Evolutionary conservation across 2,888 invertebrate species (phyloP), one percentile per base, ranked within the genome.

Genomic region (Pemphredon lugubris): DNA sequence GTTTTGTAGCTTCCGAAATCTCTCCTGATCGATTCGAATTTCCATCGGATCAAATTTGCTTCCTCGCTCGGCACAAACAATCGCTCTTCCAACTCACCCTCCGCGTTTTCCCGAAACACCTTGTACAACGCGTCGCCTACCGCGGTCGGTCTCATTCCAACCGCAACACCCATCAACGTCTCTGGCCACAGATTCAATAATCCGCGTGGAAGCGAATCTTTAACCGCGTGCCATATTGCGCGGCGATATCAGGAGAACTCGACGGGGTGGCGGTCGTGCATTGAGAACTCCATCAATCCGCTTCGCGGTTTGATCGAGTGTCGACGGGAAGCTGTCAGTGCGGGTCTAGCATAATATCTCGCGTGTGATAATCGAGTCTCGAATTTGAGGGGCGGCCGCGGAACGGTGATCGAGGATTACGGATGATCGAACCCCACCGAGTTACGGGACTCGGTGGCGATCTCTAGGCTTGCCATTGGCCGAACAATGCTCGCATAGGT

Each of bases 301-400:
- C 39, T 60, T 53, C 64, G 68, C 53, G 57, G 74, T 68, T 74
- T 74, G 74, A 73, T 74, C 54, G 73, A 73, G 73, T 73, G 67
- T 55, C 70, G 65, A 58, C 73, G 65, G 58, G 58, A 65, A 54
- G 48, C 60, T 72, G 72, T 72, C 72, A 72, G 55, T 53, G 23
- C 32, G 34, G 48, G 58, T 60, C n/a, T 61, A 68, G 68, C 68
- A 72, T 72, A 73, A 72, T 73, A 72, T 73, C 66, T 63, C 70
- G 70, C 64, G 70, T 63, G 72, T 72, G 72, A 72, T 72, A 72
- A 72, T 72, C 70, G 70, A 72, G 72, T 72, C 72, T 70, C 70
- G 72, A 70, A 48, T 72, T 55, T 37, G 64, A 50, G 57, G 47
- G 13, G 13, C 32, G 16, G n/a, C n/a, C 13, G 32, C 14, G 9